Evolutionary conservation across 2,888 invertebrate genomes (phyloP), one percentile per base, ranked within the genome.

Genomic region (Piscicola geometra): DNA sequence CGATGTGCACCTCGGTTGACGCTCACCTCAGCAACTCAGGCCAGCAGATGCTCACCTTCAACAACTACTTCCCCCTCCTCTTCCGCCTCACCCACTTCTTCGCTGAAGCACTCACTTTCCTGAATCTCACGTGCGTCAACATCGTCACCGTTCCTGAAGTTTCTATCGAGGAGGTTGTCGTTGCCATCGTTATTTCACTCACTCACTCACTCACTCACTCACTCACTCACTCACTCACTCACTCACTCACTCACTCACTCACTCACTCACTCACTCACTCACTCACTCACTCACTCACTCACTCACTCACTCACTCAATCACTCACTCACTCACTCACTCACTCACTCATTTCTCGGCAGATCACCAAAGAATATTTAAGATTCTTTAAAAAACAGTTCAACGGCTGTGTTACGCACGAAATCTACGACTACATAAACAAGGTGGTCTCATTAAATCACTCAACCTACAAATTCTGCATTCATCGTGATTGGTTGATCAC

Each of bases 51-150:
- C 25, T 15, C 60, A 15, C n/a, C 21, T 15, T 25, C 60, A 25
- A 56, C 60, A 18, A 9, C 21, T 25, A 18, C 21, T 56, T 25
- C 60, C 21, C 25, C 5, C n/a, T 56, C 21, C 60, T 25, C n/a
- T 18, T 56, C 60, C 60, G n/a, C 25, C n/a, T 25, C 60, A 56
- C 25, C 60, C 60, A 18, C 25, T 21, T 25, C 60, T 25, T 56
- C 25, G 3, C n/a, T 5, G 12, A 21, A 5, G 25, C 69, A 2
- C 36, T 69, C 35, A 36, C 21, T 21, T 36, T 25, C 47, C 69
- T 69, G 36, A 69, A 41, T 5, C 5, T 69, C 41, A 69, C n/a
- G 28, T 69, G 69, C n/a, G 25, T 69, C 41, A 69, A 69, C n/a
- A 2, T 69, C 30, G 41, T 69, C 41, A 69, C 69, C 41, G 36